A percentile compares a stretch with the other conserved stretches of the same genome.
Conservation (phyloP, 2,113 vertebrate species). For the Mirounga angustirostris region DNA sequence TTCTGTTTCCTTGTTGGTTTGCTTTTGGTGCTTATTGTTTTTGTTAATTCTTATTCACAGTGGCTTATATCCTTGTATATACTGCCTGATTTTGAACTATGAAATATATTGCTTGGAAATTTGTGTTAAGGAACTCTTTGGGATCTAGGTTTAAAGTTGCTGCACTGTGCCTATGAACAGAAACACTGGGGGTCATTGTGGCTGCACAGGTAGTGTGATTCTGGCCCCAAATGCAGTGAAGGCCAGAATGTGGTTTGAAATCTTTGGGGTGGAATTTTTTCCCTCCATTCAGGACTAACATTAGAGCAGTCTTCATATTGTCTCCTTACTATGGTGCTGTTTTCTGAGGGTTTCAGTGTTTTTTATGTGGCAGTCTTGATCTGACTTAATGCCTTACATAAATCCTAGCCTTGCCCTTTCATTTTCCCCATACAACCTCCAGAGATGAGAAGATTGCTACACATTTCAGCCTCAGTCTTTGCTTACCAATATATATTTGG, state of each 20-base stretch:
- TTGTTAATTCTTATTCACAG: neutral
- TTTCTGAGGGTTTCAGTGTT: neutral
- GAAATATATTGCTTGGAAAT: neutral
- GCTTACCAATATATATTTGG: neutral
- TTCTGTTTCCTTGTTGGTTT: neutral
- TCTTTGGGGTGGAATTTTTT: neutral
- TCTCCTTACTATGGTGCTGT: neutral
- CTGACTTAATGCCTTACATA: too few species aligned
- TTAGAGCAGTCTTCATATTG: neutral
- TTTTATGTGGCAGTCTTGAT: neutral
- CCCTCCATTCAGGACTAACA: neutral
- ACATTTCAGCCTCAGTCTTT: neutral
- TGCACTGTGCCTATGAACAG: neutral
- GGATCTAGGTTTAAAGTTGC: neutral
- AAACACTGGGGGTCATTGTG: neutral
- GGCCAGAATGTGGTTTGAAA: neutral
- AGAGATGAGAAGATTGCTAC: rapidly evolving
- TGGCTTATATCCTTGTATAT: neutral
- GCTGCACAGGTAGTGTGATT: neutral
- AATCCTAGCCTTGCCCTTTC: neutral
- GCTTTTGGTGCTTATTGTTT: neutral
- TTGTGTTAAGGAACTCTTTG: neutral
- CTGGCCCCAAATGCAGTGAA: neutral
- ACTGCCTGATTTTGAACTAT: neutral
- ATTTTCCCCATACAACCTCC: neutral